Evolutionary conservation across 2,113 vertebrate species (phyloP), one percentile per base, ranked within the genome.

Genomic region (Cyprinus carpio): DNA sequence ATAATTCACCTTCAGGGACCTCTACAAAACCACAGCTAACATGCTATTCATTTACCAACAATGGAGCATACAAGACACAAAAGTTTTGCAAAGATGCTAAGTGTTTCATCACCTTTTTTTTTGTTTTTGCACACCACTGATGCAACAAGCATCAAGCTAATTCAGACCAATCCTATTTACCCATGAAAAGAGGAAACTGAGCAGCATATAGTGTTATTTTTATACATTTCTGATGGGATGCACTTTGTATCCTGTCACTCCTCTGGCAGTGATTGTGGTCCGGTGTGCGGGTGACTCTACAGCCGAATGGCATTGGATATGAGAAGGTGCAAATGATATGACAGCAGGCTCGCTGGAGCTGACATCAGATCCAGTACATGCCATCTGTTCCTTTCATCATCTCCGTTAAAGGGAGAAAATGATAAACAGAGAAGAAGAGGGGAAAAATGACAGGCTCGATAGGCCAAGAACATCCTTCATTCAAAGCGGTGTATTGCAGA

Each of bases 381-480:
- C 94, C 94, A 95, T 95, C 94, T 95, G 94, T 90, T 95, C 92
- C 91, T 91, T 93, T 94, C 93, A 94, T 93, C 92, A 91, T 90
- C 87, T 86, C 89, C 29, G 43, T 86, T 71, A 83, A 51, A 79
- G 13, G 64, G 71, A 84, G 84, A 85, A 27, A 64, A 20, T n/a
- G 62, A 34, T 78, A 82, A 54, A 86, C 64, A 78, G 67, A 67
- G 40, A 75, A 16, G 49, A 58, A 79, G 79, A 56, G 27, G 69
- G 20, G 75, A 3, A 13, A 37, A 81, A 84, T 79, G 40, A 87
- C 71, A 80, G 25, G 65, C 58, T 49, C 29, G 65, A 87, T 76
- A 84, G 74, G 65, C 37, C 25, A 69, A 84, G 62, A 87, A 88
- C 65, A 86, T 88, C 75, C 79, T 83, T 86, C 43, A 80, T 85